Base-by-base conservation (phyloP, 2,888 invertebrate species). In the Tupiocoris notatus region DNA sequence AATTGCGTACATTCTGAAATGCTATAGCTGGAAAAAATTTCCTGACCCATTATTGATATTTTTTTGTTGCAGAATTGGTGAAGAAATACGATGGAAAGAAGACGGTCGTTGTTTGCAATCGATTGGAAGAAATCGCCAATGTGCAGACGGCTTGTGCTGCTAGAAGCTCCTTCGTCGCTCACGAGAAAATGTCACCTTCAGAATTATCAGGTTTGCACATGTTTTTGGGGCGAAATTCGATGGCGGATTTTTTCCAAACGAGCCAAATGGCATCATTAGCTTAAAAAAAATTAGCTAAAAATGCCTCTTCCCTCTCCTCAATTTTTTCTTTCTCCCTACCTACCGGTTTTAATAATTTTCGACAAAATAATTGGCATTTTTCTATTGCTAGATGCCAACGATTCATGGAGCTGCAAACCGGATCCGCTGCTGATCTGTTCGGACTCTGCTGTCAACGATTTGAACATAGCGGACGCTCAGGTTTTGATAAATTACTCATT, bases 401-500 rank as follows among this genome's bases (percentile, higher is more conserved):
- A 25, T 24, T 54, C 21, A 20, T 59, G 61, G 70, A 39, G 39
- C 39, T 17, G 25, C 24, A 70, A 59, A 39, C 17, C n/a, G 1
- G 21, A 21, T 21, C 70, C 70, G 0, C 82, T 86, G 1, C 83
- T 93, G 16, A 85, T 94, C 3, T 89, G 91, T 81, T 89, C 89
- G n/a, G 93, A 94, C 82, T 85, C 85, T 16, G 86, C 89, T 80
- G 84, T 92, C 68, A 85, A 85, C 0, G 88, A 89, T 79, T 82
- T 93, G 71, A 86, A 87, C 77, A 85, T 93, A 3, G 88, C 87
- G 0, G 87, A 91, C 82, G 91, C 90, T 0, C 86, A 88, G 67
- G 86, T 88, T 80, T 83, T 94, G 24, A 86, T 94, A 17, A 92
- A 93, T 82, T 93, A 88, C 83, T 90, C 91, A 1, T 83, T 93